A percentile compares a stretch with the other conserved stretches of the same genome.
Conservation (phyloP, 2,113 vertebrate species). For the Dunckerocampus dactyliophorus region DNA sequence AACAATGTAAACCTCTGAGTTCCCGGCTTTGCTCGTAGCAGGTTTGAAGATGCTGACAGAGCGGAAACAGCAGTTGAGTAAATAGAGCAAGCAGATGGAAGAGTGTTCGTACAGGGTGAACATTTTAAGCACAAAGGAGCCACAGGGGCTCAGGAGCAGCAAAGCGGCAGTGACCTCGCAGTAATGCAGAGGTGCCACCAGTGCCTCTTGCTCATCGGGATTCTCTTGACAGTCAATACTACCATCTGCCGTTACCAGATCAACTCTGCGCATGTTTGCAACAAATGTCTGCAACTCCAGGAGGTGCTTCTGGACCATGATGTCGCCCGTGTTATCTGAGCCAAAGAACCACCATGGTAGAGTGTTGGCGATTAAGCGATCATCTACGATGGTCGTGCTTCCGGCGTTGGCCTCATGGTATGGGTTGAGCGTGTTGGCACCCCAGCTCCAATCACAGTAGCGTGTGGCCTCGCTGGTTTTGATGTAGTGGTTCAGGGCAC, state of each 20-base stretch:
- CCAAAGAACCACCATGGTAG: conserved; percentile 91
- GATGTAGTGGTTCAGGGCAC: conserved; percentile 88
- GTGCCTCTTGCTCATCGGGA: conserved; percentile 90
- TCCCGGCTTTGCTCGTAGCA: conserved; percentile 93
- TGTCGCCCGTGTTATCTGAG: conserved; percentile 88
- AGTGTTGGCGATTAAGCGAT: conserved; percentile 88
- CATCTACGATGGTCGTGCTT: conserved; percentile 84
- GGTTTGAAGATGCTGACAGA: conserved; percentile 88
- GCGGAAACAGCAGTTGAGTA: conserved; percentile 86
- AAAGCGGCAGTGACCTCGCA: conserved; percentile 86
- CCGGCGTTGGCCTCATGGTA: conserved; percentile 88
- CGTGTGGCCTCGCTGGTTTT: conserved; percentile 73
- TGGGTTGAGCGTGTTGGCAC: conserved; percentile 87
- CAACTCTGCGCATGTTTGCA: conserved; percentile 72
- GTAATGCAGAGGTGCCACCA: conserved; percentile 87
- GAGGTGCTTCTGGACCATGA: conserved; percentile 83
- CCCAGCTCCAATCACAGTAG: conserved; percentile 87
- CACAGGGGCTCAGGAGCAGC: conserved; percentile 77
- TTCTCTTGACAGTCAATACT: conserved; percentile 97
- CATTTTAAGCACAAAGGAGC: conserved; percentile 95
- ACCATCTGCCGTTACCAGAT: conserved; percentile 92
- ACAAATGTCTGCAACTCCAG: conserved; percentile 80
- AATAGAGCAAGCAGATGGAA: conserved; percentile 86
- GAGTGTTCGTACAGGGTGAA: conserved; percentile 93
- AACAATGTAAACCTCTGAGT: conserved; percentile 90